Evolutionary conservation across 2,888 invertebrate genomes (phyloP), one percentile per base, ranked within the genome.

Genomic region (Notodonta dromedarius): DNA sequence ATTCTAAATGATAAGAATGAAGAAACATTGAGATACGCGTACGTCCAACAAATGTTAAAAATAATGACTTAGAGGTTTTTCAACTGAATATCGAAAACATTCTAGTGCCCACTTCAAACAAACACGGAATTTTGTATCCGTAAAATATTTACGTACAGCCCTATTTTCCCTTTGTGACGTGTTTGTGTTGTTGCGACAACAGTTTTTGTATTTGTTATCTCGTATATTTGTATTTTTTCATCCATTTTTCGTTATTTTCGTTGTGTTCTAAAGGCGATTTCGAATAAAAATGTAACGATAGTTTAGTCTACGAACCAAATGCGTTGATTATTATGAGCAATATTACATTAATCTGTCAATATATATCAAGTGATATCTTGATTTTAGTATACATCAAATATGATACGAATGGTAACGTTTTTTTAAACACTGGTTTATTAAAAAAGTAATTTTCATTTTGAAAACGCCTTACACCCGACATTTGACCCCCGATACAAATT

Each of bases 401-500:
- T 24, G 24, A 24, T 24, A 24, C 24, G 24, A 24, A 24, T 2
- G 24, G 24, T 24, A 2, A 24, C 24, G 24, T 24, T 24, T 24
- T n/a, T 24, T 24, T 24, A 24, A 24, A 2, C 24, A 1, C 24
- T 24, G 24, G 24, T 24, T 24, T 24, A 24, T 24, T 24, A 24
- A 24, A 24, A 24, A 24, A 24, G 40, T 8, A 40, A 40, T 7
- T 4, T 11, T 13, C 44, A 11, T 57, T 67, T 67, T 57, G 58
- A 63, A 66, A 65, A 63, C 61, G 67, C 61, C 65, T 66, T 56
- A 60, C 58, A 61, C 61, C 58, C 62, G 80, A 79, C 79, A 79
- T 77, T 80, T 82, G 82, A 78, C 78, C 79, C 74, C 57, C n/a
- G 46, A 46, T 42, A 9, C 9, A 42, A 42, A 9, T 7, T 42